Conservation (phyloP, 2,797 vertebrate species). For the Aythya fuligula region DNA sequence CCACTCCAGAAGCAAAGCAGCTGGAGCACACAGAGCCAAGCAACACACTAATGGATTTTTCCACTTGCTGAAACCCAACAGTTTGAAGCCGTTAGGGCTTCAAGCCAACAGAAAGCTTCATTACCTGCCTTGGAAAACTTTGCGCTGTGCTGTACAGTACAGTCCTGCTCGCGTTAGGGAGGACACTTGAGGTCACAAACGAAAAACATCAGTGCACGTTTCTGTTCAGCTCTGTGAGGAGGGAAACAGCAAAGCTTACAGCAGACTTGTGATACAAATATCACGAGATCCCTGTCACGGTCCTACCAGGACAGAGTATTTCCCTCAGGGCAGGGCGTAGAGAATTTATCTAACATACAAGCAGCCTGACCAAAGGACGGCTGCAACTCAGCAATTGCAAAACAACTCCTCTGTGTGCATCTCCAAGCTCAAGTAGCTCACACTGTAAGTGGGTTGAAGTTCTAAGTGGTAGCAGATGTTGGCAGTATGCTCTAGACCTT, state of each 20-base stretch:
- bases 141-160: background rate
- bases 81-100: background rate
- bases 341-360: background rate
- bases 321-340: background rate
- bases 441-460: background rate
- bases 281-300: background rate
- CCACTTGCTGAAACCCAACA: background rate
- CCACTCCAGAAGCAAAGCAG: background rate
- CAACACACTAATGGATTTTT: background rate
- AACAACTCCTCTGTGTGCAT: background rate
- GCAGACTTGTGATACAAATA: background rate
- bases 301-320: background rate
- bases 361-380: background rate
- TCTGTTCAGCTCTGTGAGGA: background rate
- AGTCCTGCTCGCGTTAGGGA: background rate
- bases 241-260: background rate
- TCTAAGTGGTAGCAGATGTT: conserved; percentile 62
- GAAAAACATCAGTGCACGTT: background rate
- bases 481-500: background rate
- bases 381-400: background rate
- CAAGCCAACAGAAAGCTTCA: background rate
- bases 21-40: background rate
- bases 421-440: background rate
- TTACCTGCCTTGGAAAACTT: conserved; percentile 38
- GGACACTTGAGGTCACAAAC: background rate